Evolutionary conservation across 2,888 invertebrate genomes (phyloP).

Genomic region (Caenorhabditis sulstoni): DNA sequence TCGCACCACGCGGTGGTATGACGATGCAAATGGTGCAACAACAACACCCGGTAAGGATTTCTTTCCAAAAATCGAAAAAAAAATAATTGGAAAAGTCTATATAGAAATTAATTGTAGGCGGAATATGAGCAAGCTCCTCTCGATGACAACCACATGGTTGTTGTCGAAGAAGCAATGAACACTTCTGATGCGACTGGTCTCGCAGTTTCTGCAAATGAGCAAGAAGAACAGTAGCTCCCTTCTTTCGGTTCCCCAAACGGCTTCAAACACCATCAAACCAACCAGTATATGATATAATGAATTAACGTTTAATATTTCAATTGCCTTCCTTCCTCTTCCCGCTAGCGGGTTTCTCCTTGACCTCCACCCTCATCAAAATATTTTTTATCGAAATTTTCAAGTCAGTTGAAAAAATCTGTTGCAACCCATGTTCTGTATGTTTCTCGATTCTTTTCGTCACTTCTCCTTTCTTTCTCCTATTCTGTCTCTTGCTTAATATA

Average conservation of each 20-base stretch:
- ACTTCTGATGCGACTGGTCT: constrained; percentile 25
- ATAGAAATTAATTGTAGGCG: constrained; percentile 7
- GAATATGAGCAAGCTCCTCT: background rate
- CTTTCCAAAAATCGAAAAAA: constrained; percentile 2
- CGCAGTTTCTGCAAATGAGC: constrained; percentile 23
- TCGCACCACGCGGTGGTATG: constrained; percentile 48
- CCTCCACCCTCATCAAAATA: background rate
- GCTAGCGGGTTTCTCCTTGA: background rate
- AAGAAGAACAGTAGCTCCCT: constrained; percentile 19
- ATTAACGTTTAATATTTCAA: background rate
- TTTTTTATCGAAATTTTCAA: background rate
- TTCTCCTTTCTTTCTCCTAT: constrained; percentile 6
- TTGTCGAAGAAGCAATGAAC: background rate
- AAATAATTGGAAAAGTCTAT: background rate
- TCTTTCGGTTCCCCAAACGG: constrained; percentile 38
- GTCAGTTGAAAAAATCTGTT: background rate
- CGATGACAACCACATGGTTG: constrained; percentile 19
- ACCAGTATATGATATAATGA: background rate
- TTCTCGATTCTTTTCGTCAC: background rate
- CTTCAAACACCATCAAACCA: constrained; percentile 1
- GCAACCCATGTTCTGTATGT: constrained; percentile 8
- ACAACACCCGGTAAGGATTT: constrained; percentile 28
- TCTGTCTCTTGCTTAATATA: constrained; percentile 2
- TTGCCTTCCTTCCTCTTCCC: background rate
- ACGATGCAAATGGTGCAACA: constrained; percentile 61